Evolutionary conservation across 2,888 invertebrate genomes (phyloP), one percentile per base, ranked within the genome.

Genomic region (Rhorus exstirpatorius): DNA sequence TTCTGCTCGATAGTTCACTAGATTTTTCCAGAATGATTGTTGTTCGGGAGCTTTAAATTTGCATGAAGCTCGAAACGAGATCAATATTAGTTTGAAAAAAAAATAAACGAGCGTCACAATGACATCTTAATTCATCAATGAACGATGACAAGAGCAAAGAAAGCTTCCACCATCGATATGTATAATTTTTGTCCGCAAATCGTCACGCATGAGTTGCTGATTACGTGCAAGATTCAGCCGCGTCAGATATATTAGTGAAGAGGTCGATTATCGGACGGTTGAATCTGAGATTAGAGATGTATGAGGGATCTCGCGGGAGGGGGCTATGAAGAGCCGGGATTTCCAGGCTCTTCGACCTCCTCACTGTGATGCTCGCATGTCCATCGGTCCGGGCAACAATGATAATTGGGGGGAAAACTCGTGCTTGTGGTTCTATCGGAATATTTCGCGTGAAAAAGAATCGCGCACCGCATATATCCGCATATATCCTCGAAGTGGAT

Each of bases 141-240:
- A n/a, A n/a, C n/a, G n/a, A n/a, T n/a, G n/a, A n/a, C n/a, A n/a
- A n/a, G n/a, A n/a, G n/a, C n/a, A n/a, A n/a, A n/a, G n/a, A n/a
- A n/a, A n/a, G n/a, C n/a, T n/a, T 31, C 31, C 31, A 2, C 31
- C 31, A 3, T 41, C 41, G n/a, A n/a, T n/a, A 1, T 41, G 10
- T 12, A 41, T 41, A 41, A 41, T 6, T 41, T 41, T 12, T 35
- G 17, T 61, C 53, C 60, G 21, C 74, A 77, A 87, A 78, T 85
- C 85, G 89, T 91, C 89, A 90, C 90, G 89, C 90, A 89, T 88
- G 86, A 87, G 81, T 82, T 86, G 89, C 89, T 90, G 90, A 90
- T n/a, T 90, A 89, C 88, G 85, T 87, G 88, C 87, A 86, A 85
- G 86, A 83, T 86, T 83, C 83, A 65, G 49, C 31, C 24, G 68